A percentile compares a stretch with the other conserved stretches of the same genome.
phyloP scores from a whole-genome alignment of 2,113 vertebrate species.

The Bubalus kerabau region DNA sequence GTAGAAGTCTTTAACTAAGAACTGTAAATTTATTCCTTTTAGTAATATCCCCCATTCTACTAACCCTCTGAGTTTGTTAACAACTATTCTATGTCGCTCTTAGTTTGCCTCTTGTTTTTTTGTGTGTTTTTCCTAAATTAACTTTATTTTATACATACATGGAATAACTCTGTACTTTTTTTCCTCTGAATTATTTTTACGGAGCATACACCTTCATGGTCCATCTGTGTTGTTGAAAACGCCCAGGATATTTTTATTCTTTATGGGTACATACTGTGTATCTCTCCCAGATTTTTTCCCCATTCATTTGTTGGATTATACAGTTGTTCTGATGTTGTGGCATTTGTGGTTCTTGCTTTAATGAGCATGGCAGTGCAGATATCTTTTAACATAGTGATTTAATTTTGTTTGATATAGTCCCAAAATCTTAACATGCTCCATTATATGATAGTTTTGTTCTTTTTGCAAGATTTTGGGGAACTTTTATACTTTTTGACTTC shows the following conservation, averaged over 20 bases:
- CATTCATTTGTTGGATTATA: background rate
- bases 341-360: background rate
- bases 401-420: background rate
- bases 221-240: background rate
- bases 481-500: background rate
- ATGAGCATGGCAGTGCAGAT: background rate
- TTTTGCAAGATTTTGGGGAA: background rate
- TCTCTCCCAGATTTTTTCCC: background rate
- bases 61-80: background rate
- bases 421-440: background rate
- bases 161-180: background rate
- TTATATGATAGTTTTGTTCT: background rate
- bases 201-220: background rate
- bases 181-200: background rate
- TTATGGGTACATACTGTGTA: background rate
- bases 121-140: background rate
- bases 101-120: background rate
- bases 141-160: background rate
- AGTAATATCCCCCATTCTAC: background rate
- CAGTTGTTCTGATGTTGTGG: background rate
- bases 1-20: background rate
- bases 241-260: background rate
- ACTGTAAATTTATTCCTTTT: background rate
- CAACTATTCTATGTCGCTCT: background rate
- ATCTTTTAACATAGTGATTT: background rate